Base-by-base conservation (phyloP, 2,888 invertebrate species). In the Deroplatys truncata region DNA sequence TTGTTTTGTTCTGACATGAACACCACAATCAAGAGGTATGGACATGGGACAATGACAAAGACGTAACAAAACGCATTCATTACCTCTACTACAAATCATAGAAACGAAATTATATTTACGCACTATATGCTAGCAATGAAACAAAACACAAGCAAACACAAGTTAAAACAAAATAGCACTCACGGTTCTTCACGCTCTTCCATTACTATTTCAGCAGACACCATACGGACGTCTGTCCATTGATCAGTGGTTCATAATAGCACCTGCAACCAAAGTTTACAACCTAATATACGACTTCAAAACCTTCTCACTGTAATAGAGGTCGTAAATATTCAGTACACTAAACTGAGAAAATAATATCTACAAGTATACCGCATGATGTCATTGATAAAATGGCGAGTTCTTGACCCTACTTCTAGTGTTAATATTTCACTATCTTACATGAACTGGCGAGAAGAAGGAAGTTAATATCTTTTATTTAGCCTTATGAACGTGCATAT, bases 171-270 rank as follows among this genome's bases (percentile, higher is more conserved):
- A 72, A 72, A 72, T 25, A 72, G 84, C 84, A 91, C 91, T 91
- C 72, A 91, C 91, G 88, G 88, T 43, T 89, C 89, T 72, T 43
- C 85, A 43, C 90, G 89, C 88, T 91, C 90, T 90, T 91, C 91
- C 91, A 91, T 91, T 82, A 91, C 90, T 89, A 89, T 89, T 89
- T 91, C 91, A 90, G 89, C 90, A 89, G 91, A 91, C 91, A 91
- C 90, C 91, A 90, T 90, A 91, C 89, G 90, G 90, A 89, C 89
- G 89, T 89, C 86, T 88, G 90, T 90, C 90, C 91, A 91, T 91
- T 89, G 89, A 91, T 89, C 84, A 90, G 82, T 87, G 86, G 83
- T 43, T 82, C 89, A 90, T 82, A 84, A 25, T 84, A 85, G 82
- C 35, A 88, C 84, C 87, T 89, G 89, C 3, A 88, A 87, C 5